Evolutionary conservation across 2,797 vertebrate species (phyloP).

Genomic region (Crocodylus rhombifer): DNA sequence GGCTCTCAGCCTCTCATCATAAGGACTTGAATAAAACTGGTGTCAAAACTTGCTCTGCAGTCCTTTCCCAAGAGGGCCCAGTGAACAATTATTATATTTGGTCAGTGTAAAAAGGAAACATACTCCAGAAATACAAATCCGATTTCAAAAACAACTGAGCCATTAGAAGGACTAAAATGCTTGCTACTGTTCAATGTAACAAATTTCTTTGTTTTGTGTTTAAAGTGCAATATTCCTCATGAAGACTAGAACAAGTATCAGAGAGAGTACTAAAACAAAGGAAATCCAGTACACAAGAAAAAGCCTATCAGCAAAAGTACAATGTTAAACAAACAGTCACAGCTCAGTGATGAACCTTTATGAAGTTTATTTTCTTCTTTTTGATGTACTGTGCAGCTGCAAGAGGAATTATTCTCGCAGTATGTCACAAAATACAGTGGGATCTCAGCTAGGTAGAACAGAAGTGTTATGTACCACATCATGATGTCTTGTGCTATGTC

Average conservation of each 20-base stretch:
- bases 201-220: neutral
- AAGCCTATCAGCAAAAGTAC: neutral
- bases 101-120: neutral
- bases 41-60: accelerated
- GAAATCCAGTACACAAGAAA: neutral
- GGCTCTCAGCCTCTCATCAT: no score
- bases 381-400: neutral
- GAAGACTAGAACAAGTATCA: neutral
- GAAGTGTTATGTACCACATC: neutral
- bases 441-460: neutral
- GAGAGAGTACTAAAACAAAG: neutral
- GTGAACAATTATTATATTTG: neutral
- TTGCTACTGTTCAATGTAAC: neutral
- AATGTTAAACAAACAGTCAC: neutral
- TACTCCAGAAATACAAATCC: neutral
- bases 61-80: neutral
- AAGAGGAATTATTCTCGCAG: neutral
- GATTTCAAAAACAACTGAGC: neutral
- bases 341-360: neutral
- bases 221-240: neutral
- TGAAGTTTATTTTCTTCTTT: neutral
- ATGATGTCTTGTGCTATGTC: neutral
- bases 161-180: neutral
- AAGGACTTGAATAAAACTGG: neutral
- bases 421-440: neutral